Evolutionary conservation across 1,140 invertebrate genomes (phyloP), one percentile per base, ranked within the genome.

Genomic region (Vanessa tameamea): DNA sequence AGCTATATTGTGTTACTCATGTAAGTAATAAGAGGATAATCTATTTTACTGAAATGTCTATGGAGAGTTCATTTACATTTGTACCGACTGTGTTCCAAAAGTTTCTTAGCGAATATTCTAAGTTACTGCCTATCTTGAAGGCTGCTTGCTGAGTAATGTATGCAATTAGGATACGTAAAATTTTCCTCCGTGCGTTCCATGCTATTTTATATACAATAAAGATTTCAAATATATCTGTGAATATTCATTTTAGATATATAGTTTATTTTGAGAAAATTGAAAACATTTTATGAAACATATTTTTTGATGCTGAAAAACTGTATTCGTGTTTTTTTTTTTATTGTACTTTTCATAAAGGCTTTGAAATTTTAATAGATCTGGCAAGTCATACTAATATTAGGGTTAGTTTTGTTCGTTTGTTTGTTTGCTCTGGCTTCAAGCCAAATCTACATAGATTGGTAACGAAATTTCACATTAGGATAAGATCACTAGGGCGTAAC

Each of bases 121-220:
- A 57, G 55, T 57, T 57, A 57, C 55, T 51, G n/a, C 48, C 48
- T 57, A 57, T 26, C 55, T 26, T 23, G 16, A 12, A 57, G 55
- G 20, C 13, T 57, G 55, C 15, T 57, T 12, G 16, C 23, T 23
- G n/a, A 26, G 55, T 57, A 57, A 23, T 57, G 55, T 57, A 26
- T 57, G 48, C 48, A 15, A 26, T 57, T 57, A 26, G 55, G 20
- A 13, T 57, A 57, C 55, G 20, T 57, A 23, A 5, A 57, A 23
- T 57, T 26, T 23, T 31, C 55, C 20, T 57, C 20, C 3, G 55
- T 13, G 23, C 20, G 7, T 57, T 57, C 6, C 13, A 57, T 9
- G 26, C 26, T 57, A 57, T 57, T 61, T 61, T 37, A 26, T 61
- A 37, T 61, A 37, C 8, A 61, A 61, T 61, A 61, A 61, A 61